phyloP scores from a whole-genome alignment of 2,113 vertebrate genomes.

The Diphyllodes magnificus region DNA sequence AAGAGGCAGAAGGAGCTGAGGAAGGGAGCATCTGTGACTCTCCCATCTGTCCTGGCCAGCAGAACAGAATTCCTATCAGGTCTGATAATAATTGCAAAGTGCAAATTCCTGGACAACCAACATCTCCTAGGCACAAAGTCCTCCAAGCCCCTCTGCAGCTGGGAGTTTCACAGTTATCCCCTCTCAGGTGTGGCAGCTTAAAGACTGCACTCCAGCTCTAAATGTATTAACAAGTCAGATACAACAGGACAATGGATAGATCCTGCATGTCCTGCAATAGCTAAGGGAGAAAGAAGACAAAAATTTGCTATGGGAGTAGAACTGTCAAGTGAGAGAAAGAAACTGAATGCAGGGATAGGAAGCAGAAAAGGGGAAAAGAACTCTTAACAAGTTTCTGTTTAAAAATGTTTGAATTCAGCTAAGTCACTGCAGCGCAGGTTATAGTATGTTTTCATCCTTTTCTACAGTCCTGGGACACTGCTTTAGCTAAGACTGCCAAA shows the following conservation, averaged over 20 bases:
- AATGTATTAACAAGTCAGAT: neutral
- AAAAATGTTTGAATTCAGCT: neutral
- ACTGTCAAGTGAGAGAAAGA: neutral
- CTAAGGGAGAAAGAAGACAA: neutral
- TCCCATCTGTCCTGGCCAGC: neutral
- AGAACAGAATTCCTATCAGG: neutral
- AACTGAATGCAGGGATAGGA: neutral
- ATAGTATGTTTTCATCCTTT: neutral
- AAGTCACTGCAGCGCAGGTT: neutral
- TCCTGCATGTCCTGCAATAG: neutral
- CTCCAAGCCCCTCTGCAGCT: neutral
- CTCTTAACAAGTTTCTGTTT: neutral
- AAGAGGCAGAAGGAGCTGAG: neutral
- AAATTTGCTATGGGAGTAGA: neutral
- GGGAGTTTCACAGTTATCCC: neutral
- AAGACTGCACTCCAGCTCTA: neutral
- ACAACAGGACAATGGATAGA: neutral
- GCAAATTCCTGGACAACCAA: neutral
- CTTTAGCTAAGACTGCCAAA: conserved; percentile 71
- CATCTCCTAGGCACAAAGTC: neutral
- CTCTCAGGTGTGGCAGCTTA: neutral
- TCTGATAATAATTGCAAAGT: neutral
- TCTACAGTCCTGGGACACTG: conserved; percentile 73
- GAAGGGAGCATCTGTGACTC: neutral
- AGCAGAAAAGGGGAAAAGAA: neutral